Base-by-base conservation (phyloP, 2,888 invertebrate species). In the Caenorhabditis zanzibari region DNA sequence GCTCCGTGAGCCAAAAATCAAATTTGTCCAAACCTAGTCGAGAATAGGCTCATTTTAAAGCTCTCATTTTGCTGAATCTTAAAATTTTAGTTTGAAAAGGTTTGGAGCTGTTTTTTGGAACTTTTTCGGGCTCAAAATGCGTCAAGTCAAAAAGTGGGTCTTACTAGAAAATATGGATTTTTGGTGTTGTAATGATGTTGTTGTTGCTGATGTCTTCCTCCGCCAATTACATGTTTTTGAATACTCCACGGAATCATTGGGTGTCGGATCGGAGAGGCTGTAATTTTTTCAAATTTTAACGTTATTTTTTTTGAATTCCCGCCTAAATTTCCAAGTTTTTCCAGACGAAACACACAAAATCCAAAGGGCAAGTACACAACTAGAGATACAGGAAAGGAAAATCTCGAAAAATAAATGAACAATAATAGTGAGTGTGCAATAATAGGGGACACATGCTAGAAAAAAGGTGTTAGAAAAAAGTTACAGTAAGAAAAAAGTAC, bases 131-230 rank as follows among this genome's bases (percentile, higher is more conserved):
- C 22, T 38, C 35, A 59, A 35, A 58, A 38, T 38, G n/a, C 16
- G 14, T 22, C 61, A 58, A 35, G 35, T n/a, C 19, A n/a, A 58
- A 58, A 61, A 19, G 63, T 1, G 6, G 49, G 32, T 35, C 66
- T 66, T 52, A 66, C 52, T 35, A 66, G n/a, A 35, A 49, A 49
- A 49, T 66, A 66, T n/a, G 68, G 52, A 19, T 35, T 68, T 52
- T 68, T 49, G 6, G 16, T 19, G 24, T 22, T 24, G 54, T 56
- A 22, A 16, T 68, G 68, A 14, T 66, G 38, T 38, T 38, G 38
- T 12, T 38, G 38, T 12, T 38, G 38, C 10, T 38, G 38, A 2
- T 12, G 38, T 2, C 10, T 2, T 38, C 38, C 12, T 3, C 26
- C 24, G 19, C 66, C 22, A 4, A 4, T 44, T 41, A 44, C 14